Percentiles rank a stretch among this genome's conserved stretches.
Conservation (phyloP, 2,797 vertebrate genomes). For the Delichon dasypus region DNA sequence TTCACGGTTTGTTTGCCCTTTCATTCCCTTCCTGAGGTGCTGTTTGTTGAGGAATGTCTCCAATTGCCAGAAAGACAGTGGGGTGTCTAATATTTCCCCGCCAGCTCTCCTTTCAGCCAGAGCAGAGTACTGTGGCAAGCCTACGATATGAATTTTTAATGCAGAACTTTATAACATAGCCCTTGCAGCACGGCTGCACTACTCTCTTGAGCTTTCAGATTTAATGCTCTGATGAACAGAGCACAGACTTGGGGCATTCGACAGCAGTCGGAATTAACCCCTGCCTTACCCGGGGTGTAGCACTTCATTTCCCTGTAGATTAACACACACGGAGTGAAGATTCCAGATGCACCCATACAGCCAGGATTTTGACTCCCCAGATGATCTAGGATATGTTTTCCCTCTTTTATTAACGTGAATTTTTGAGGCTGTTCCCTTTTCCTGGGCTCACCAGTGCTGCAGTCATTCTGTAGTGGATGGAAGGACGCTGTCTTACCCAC, state of each 20-base stretch:
- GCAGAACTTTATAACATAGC: conserved; percentile 77
- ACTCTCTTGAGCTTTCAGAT: conserved; percentile 82
- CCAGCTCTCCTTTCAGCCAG: conserved; percentile 78
- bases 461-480: background rate
- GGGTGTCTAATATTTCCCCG: conserved; percentile 78
- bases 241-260: conserved; percentile 72
- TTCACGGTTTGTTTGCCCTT: conserved; percentile 80
- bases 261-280: conserved; percentile 79
- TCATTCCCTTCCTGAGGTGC: conserved; percentile 79
- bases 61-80: conserved; percentile 80
- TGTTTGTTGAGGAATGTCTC: conserved; percentile 83
- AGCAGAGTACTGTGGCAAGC: conserved; percentile 79
- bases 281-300: conserved; percentile 9
- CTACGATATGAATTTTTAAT: conserved; percentile 86
- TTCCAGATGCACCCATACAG: background rate
- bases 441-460: background rate
- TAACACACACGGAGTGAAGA: background rate
- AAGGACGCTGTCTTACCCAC: background rate
- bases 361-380: background rate
- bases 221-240: conserved; percentile 83
- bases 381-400: background rate
- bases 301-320: conserved; percentile 62
- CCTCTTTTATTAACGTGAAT: background rate
- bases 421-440: background rate
- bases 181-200: conserved; percentile 74